These are phyloP conservation scores for Unio delphinus DNA, from an alignment of 2,888 invertebrate genomes.

Conservation along the genomic window DNA sequence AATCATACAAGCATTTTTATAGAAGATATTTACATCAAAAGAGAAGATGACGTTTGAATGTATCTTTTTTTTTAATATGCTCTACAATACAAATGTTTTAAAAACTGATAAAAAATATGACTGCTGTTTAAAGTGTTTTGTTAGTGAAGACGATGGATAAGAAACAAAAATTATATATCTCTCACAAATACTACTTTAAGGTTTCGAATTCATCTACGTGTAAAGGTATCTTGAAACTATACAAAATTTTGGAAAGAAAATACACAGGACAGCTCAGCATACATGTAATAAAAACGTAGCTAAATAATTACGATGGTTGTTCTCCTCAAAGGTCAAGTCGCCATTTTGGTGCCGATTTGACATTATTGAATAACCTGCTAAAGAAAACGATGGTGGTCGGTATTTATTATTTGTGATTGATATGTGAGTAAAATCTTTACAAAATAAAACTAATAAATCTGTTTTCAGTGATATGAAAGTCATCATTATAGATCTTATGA, in stretches of 20 bases:
- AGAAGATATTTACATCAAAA: too few relatives aligned
- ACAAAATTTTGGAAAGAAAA: not conserved
- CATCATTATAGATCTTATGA: not conserved
- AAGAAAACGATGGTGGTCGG: slow-evolving; percentile 5
- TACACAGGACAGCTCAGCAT: not conserved
- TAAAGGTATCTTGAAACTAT: not conserved
- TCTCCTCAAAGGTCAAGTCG: not conserved
- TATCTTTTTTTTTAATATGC: too few relatives aligned
- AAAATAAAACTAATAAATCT: slow-evolving; percentile 9
- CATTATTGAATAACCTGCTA: slow-evolving; percentile 9
- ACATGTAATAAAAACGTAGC: not conserved
- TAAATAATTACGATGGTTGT: not conserved
- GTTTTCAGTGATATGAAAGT: slow-evolving; percentile 6
- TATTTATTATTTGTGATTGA: slow-evolving; percentile 11
- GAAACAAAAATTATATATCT: too few relatives aligned
- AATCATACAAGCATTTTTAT: too few relatives aligned
- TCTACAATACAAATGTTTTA: too few relatives aligned
- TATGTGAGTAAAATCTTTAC: slow-evolving; percentile 10
- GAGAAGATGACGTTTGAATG: too few relatives aligned
- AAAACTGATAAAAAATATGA: too few relatives aligned
- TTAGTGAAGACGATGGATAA: too few relatives aligned
- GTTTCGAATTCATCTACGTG: not conserved
- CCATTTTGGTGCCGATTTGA: slow-evolving; percentile 7
- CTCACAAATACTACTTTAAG: not conserved
- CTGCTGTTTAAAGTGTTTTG: too few relatives aligned